A percentile compares a stretch with the other conserved stretches of the same genome.
phyloP scores from a whole-genome alignment of 2,113 vertebrate species.

The Thinocorus orbignyianus region DNA sequence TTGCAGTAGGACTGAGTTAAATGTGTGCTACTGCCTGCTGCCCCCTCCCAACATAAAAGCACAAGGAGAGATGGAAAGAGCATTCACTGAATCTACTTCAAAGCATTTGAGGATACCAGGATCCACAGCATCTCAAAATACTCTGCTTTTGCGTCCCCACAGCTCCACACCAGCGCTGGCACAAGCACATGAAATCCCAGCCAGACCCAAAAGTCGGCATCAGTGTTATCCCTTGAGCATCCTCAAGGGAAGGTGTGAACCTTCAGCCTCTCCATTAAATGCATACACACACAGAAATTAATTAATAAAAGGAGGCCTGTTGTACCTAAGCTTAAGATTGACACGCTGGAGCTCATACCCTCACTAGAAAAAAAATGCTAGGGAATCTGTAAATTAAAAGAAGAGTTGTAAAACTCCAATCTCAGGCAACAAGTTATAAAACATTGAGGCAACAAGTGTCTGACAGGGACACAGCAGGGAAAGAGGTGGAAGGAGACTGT shows the following conservation, averaged over 20 bases:
- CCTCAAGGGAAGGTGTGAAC: not conserved
- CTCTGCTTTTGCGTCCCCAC: not conserved
- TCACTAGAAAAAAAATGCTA: not conserved
- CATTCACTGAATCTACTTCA: not conserved
- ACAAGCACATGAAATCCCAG: not conserved
- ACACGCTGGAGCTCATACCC: not conserved
- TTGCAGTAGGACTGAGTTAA: not conserved
- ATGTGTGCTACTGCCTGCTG: not conserved
- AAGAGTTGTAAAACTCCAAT: not conserved
- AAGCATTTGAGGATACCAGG: not conserved
- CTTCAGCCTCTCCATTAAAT: not conserved
- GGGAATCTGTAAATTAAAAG: not conserved
- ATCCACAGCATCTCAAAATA: not conserved
- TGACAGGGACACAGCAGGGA: not conserved
- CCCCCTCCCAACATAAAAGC: not conserved
- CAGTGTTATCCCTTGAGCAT: not conserved
- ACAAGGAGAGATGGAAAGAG: not conserved
- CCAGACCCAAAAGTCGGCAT: not conserved
- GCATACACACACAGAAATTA: not conserved
- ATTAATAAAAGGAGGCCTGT: not conserved
- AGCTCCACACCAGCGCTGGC: not conserved
- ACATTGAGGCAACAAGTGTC: not conserved
- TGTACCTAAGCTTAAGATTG: not conserved
- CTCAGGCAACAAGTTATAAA: not conserved
- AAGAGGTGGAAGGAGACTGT: not conserved